Evolutionary conservation across 2,797 vertebrate genomes (phyloP).

Genomic region (Spinibarbus caldwelli): DNA sequence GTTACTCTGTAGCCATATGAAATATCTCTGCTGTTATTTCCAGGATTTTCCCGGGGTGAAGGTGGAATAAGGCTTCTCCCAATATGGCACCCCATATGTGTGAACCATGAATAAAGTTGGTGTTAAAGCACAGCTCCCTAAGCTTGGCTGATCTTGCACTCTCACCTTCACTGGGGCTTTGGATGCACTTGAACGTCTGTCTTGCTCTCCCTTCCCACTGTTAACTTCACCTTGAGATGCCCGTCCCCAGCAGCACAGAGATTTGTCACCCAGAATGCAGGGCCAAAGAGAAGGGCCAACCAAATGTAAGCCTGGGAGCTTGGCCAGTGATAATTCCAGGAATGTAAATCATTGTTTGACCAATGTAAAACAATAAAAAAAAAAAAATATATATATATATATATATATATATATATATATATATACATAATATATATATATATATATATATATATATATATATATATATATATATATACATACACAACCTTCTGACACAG

Average conservation of each 20-base stretch:
- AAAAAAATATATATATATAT: too few relatives aligned
- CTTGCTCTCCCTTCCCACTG: slow-evolving; percentile 9
- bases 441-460: too few relatives aligned
- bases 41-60: slow-evolving; percentile 1
- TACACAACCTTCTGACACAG: neutral
- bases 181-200: slow-evolving; percentile 35
- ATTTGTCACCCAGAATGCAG: slow-evolving; percentile 36
- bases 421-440: too few relatives aligned
- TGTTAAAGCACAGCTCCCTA: slow-evolving; percentile 31
- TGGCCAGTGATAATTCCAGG: slow-evolving; percentile 34
- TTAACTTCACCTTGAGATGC: slow-evolving; percentile 55
- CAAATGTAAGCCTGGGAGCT: slow-evolving; percentile 28
- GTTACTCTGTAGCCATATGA: neutral
- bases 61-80: neutral
- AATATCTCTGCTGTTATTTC: slow-evolving; percentile 27
- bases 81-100: slow-evolving; percentile 30
- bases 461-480: too few relatives aligned
- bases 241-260: slow-evolving; percentile 23
- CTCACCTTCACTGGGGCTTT: slow-evolving; percentile 28
- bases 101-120: slow-evolving; percentile 34
- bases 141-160: slow-evolving; percentile 38
- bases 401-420: too few relatives aligned
- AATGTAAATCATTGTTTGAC: slow-evolving; percentile 20
- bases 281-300: slow-evolving; percentile 28
- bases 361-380: neutral